A percentile compares a stretch with the other conserved stretches of the same genome.
Conservation (phyloP, 2,888 invertebrate species). For the Stratiomys singularior region DNA sequence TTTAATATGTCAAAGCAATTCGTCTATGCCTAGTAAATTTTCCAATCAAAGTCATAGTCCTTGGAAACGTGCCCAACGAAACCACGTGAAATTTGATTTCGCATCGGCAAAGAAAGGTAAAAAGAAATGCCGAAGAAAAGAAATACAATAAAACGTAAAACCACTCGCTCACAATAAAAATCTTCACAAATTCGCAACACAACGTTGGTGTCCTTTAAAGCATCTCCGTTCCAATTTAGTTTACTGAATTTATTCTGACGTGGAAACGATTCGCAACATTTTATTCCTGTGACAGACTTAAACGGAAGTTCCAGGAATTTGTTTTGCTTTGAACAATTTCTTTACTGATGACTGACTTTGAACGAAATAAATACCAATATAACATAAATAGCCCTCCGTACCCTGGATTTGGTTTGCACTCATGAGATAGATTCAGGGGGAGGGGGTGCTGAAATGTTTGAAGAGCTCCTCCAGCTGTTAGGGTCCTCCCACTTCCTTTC, state of each 20-base stretch:
- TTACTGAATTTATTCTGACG: not conserved
- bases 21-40: too few species aligned
- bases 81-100: too few species aligned
- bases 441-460: too few species aligned
- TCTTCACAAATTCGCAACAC: too few species aligned
- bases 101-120: too few species aligned
- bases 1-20: too few species aligned
- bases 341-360: conserved; percentile 23
- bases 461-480: too few species aligned
- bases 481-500: not conserved
- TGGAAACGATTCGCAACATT: conserved; percentile 11
- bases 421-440: not conserved
- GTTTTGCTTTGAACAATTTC: conserved; percentile 38
- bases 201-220: too few species aligned
- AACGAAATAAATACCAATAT: conserved; percentile 17
- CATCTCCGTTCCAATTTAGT: not conserved
- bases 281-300: conserved; percentile 28
- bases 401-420: too few species aligned
- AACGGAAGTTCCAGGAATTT: conserved; percentile 41
- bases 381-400: conserved; percentile 11
- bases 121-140: too few species aligned
- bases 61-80: too few species aligned
- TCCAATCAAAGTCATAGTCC: too few species aligned
- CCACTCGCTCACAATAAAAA: not conserved
- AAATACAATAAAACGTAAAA: not conserved